These are phyloP conservation scores for Huso huso DNA, from an alignment of 2,797 vertebrate genomes.

Conservation along the genomic window DNA sequence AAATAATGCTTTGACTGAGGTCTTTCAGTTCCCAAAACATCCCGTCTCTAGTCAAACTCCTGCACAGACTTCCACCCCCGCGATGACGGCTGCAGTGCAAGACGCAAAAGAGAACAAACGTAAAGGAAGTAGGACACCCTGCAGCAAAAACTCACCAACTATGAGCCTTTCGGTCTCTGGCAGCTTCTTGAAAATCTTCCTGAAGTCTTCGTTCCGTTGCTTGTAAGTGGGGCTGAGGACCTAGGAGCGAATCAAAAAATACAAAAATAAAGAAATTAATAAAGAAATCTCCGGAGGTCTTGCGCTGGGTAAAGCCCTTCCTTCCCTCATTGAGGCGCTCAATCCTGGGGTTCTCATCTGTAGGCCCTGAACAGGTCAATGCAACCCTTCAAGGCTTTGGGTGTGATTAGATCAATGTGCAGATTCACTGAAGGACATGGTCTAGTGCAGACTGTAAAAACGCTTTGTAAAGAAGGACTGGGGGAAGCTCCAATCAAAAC, in stretches of 20 bases:
- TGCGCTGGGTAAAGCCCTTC: background rate
- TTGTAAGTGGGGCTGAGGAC: conserved; percentile 87
- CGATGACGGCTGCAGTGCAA: too few species aligned
- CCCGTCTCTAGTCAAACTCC: background rate
- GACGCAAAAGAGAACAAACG: conserved; percentile 1
- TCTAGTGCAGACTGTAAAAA: too few species aligned
- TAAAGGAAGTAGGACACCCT: background rate
- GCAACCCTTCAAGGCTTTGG: too few species aligned
- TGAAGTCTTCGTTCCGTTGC: conserved; percentile 83
- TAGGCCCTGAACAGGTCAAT: background rate
- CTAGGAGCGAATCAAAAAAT: conserved; percentile 39
- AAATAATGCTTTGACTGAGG: background rate
- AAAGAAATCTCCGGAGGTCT: background rate
- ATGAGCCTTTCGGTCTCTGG: conserved; percentile 81
- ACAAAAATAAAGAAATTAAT: background rate
- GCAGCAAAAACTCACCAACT: conserved; percentile 62
- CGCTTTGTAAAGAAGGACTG: too few species aligned
- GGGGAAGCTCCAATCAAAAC: too few species aligned
- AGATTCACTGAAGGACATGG: too few species aligned
- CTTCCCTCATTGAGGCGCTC: background rate
- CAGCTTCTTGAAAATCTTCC: conserved; percentile 82
- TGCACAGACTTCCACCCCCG: background rate
- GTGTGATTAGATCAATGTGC: too few species aligned
- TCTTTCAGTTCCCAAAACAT: background rate
- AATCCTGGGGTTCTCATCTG: background rate